Conservation (phyloP, 2,888 invertebrate species). For the Podotricha telesiphe region DNA sequence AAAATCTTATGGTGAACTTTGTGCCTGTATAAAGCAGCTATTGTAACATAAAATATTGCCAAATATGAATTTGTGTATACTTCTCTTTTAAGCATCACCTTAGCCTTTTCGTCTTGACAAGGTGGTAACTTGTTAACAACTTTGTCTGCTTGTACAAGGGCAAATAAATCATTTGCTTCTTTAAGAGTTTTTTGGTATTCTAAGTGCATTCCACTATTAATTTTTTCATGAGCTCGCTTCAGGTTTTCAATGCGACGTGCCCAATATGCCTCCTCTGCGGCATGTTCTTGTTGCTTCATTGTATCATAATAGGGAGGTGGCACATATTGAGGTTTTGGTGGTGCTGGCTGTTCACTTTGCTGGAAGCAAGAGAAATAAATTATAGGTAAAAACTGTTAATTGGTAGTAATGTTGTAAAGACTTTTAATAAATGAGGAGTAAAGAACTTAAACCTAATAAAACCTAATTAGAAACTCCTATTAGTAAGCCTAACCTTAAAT, state of each 20-base stretch:
- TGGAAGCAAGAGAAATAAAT: conserved; percentile 49
- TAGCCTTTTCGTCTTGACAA: conserved; percentile 76
- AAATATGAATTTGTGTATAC: no score
- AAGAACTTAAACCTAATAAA: not conserved
- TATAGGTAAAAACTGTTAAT: no score
- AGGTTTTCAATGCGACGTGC: conserved; percentile 71
- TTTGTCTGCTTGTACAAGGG: conserved; percentile 65
- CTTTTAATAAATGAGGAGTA: no score
- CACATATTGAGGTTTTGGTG: conserved; percentile 56
- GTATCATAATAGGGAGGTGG: conserved; percentile 60
- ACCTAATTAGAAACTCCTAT: not conserved
- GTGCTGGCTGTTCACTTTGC: conserved; percentile 62
- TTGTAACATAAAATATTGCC: no score
- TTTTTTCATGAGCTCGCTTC: conserved; percentile 73
- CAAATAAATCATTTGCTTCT: conserved; percentile 73
- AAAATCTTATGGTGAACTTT: no score
- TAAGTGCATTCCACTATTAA: conserved; percentile 68
- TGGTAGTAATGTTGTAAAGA: not conserved
- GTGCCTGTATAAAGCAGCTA: no score
- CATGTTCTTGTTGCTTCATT: conserved; percentile 61
- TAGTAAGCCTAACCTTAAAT: conserved; percentile 7
- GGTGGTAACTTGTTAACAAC: conserved; percentile 67
- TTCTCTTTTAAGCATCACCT: conserved; percentile 60
- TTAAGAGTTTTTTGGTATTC: conserved; percentile 77
- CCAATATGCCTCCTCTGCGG: conserved; percentile 78